These are phyloP conservation scores for Hirtodrosophila confusa DNA, from an alignment of 2,888 invertebrate species.

Conservation along the genomic window DNA sequence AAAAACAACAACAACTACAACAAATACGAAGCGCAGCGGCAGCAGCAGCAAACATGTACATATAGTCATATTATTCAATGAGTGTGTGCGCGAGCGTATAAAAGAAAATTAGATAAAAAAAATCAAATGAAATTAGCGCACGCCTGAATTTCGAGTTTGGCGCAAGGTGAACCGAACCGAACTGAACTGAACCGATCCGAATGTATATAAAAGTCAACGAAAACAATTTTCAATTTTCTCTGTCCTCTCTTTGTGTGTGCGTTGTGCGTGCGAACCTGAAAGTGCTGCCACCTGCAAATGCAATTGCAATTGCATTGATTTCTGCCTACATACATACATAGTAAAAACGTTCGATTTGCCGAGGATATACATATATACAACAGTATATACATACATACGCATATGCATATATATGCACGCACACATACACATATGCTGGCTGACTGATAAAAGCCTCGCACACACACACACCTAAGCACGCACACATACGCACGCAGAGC, in stretches of 20 bases:
- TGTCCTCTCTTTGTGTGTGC: slow-evolving; percentile 41
- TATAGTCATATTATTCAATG: slow-evolving; percentile 66
- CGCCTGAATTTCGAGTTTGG: slow-evolving; percentile 75
- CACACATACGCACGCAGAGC: slow-evolving; percentile 32
- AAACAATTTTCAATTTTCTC: slow-evolving; percentile 69
- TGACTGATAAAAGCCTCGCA: slow-evolving; percentile 62
- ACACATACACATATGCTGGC: slow-evolving; percentile 15
- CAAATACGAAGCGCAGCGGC: slow-evolving; percentile 49
- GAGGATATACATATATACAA: slow-evolving; percentile 46
- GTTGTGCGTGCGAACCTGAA: slow-evolving; percentile 59
- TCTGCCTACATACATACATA: slow-evolving; percentile 30
- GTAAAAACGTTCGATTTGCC: slow-evolving; percentile 40
- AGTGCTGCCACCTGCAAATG: slow-evolving; percentile 48
- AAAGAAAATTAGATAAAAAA: slow-evolving; percentile 71
- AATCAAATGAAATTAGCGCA: slow-evolving; percentile 72
- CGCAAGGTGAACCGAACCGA: slow-evolving; percentile 69
- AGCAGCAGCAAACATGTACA: slow-evolving; percentile 57
- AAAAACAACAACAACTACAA: slow-evolving; percentile 50
- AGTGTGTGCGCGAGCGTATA: slow-evolving; percentile 63
- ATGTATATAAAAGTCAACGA: slow-evolving; percentile 52
- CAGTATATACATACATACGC: slow-evolving; percentile 26
- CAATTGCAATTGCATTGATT: slow-evolving; percentile 58
- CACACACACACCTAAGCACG: slow-evolving; percentile 12
- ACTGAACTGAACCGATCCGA: slow-evolving; percentile 31
- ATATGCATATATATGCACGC: slow-evolving; percentile 14